Base-by-base conservation (phyloP, 2,888 invertebrate genomes). In the Eurytoma californica region DNA sequence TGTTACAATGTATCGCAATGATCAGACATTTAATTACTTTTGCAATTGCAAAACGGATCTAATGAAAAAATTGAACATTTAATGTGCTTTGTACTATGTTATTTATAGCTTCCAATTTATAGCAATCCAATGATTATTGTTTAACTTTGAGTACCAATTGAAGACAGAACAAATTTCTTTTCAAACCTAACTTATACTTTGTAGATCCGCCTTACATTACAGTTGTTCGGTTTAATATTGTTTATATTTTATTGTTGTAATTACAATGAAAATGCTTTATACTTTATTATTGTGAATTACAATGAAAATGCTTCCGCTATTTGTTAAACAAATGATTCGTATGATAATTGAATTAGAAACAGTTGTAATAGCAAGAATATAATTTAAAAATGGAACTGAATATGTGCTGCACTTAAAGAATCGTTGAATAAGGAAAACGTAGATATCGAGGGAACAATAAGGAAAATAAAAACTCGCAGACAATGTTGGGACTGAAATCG, bases 401-500 rank as follows among this genome's bases (percentile, higher is more conserved):
- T 24, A 24, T 2, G 1, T 24, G 24, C 24, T 24, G 24, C 24
- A 24, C 24, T 24, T 65, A 39, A 63, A 55, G 20, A 66, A 60
- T 65, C 55, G 13, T 65, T 69, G 4, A 4, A 28, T 3, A 70
- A 65, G 49, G 57, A 65, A 70, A 58, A 16, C 49, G 30, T 20
- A 63, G 16, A 51, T 39, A 51, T 77, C 20, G 47, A 69, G 79
- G 69, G 70, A 51, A 69, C 18, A 68, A 69, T 63, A 47, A 72
- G 73, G 65, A 68, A 80, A 77, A 80, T 80, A 61, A 80, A 66
- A 70, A 80, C 79, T 79, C 79, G 65, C 30, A 72, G 67, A 67
- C 61, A 76, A 79, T 79, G 24, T 82, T 85, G 87, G 86, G 87
- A 87, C 84, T 89, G 86, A 88, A 87, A 86, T 86, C 84, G 85